Evolutionary conservation across 2,113 vertebrate genomes (phyloP), one percentile per base, ranked within the genome.

Genomic region (Asarcornis scutulata): DNA sequence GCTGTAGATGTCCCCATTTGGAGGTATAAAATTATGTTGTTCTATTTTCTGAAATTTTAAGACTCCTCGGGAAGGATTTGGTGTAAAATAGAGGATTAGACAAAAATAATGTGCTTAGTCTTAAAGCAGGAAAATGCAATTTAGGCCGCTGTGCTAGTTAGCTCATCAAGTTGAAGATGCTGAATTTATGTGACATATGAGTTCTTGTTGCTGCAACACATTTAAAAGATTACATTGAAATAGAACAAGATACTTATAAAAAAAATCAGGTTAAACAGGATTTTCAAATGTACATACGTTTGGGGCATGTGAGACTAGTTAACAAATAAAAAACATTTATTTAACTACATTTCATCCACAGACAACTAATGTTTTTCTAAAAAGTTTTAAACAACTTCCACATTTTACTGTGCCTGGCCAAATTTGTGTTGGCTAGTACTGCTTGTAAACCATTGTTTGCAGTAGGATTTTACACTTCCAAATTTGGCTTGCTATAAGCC

Each of bases 71-170:
- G 63, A 95, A 82, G 85, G 91, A 93, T 95, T 94, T 81, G 67
- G 38, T 81, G 23, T 86, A 91, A 96, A 93, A 94, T n/a, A 86
- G 46, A 80, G 82, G 85, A 92, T 95, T 94, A 96, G 86, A 91
- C 58, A 95, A 94, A 97, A 88, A 78, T 85, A 89, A 96, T 48
- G 34, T 91, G 53, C 58, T 95, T 95, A 87, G 68, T 71, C 83
- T 92, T 58, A 84, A 71, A 95, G 77, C 53, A 88, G 82, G 56
- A 93, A 93, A 96, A 92, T 82, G 73, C 36, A 95, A 71, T 95
- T 96, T 94, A 92, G 89, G 56, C 79, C 46, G 38, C 68, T 68
- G 86, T 32, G 58, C 38, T 93, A 75, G 74, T 95, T 95, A 92
- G 89, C 60, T 90, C 82, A 72, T 95, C 78, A 89, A 84, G 84